phyloP scores from a whole-genome alignment of 2,888 invertebrate species.

The Pachliopta kotzebuea region DNA sequence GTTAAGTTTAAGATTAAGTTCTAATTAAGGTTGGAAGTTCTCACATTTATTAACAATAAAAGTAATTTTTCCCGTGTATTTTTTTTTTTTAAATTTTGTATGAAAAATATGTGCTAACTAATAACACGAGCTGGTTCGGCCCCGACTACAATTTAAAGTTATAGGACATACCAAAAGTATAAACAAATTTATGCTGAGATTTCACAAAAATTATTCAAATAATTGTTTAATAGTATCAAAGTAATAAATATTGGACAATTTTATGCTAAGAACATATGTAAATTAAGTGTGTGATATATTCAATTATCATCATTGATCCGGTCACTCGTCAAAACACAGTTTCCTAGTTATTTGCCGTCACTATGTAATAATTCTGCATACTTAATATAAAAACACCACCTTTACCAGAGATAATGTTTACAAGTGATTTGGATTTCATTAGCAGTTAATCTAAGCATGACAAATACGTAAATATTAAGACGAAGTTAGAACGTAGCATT shows the following conservation, averaged over 20 bases:
- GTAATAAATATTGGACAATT: not conserved
- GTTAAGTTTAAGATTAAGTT: no score
- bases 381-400: not conserved
- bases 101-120: no score
- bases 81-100: no score
- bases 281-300: not conserved
- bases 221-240: no score
- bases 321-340: not conserved
- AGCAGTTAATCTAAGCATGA: conserved; percentile 26
- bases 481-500: conserved; percentile 41
- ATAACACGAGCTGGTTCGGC: no score
- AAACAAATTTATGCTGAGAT: no score
- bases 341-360: not conserved
- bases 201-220: no score
- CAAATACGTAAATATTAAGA: conserved; percentile 41
- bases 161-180: no score
- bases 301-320: not conserved
- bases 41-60: no score
- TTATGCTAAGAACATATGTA: not conserved
- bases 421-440: conserved; percentile 21
- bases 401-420: conserved; percentile 6
- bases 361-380: not conserved
- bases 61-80: no score
- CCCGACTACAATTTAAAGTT: no score
- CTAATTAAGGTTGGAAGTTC: no score